A percentile compares a stretch with the other conserved stretches of the same genome.
Conservation (phyloP, 2,797 vertebrate species). For the Prionace glauca region DNA sequence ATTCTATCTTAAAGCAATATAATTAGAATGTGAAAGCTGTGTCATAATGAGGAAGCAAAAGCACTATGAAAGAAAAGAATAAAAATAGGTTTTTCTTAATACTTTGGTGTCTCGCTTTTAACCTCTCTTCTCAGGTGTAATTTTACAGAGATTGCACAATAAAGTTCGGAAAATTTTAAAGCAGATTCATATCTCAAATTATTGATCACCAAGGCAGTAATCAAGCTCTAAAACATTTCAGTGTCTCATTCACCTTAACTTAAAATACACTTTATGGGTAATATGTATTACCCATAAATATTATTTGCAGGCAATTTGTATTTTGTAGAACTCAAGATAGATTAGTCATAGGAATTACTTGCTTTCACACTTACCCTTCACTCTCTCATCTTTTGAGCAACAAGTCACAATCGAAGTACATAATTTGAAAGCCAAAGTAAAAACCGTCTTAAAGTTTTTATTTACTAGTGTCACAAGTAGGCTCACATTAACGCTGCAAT, state of each 20-base stretch:
- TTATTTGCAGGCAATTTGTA: background rate
- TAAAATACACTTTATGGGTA: slow-evolving; percentile 12
- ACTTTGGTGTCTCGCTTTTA: background rate
- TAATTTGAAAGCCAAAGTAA: background rate
- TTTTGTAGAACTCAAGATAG: background rate
- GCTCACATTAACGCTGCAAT: too few species aligned
- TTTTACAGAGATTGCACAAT: background rate
- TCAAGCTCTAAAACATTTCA: slow-evolving; percentile 24
- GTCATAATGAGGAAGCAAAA: background rate
- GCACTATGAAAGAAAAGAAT: background rate
- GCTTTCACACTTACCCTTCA: background rate
- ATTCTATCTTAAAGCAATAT: background rate
- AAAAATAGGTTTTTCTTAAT: background rate
- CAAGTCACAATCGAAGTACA: background rate
- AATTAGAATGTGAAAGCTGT: background rate
- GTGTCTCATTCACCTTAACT: slow-evolving; percentile 8
- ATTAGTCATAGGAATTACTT: background rate
- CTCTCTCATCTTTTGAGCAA: background rate
- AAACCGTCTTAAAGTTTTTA: background rate
- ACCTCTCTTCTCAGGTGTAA: background rate
- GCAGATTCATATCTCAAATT: background rate
- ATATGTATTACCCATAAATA: background rate
- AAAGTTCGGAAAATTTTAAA: slow-evolving; percentile 1
- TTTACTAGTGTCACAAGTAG: too few species aligned
- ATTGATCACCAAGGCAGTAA: background rate